These are phyloP conservation scores for Horisme vitalbata DNA, from an alignment of 2,888 invertebrate species.

Conservation along the genomic window DNA sequence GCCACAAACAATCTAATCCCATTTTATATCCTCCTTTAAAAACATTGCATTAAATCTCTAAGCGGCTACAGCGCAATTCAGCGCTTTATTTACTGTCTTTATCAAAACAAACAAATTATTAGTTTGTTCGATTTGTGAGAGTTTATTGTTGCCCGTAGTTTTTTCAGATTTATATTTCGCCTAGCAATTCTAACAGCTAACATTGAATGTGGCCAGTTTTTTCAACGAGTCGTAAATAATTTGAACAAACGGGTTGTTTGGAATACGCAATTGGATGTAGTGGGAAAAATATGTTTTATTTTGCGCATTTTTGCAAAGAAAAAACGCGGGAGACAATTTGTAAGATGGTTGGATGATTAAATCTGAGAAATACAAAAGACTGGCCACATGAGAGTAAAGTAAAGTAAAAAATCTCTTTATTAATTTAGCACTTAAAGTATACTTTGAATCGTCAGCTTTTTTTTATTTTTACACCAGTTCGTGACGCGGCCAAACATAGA, in stretches of 20 bases:
- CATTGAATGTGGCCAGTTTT: neutral
- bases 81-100: constrained; percentile 47
- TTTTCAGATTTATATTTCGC: constrained; percentile 46
- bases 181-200: constrained; percentile 25
- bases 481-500: too few relatives aligned
- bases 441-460: too few relatives aligned
- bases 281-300: too few relatives aligned
- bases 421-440: too few relatives aligned
- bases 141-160: constrained; percentile 29
- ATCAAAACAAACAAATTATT: constrained; percentile 56
- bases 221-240: constrained; percentile 1
- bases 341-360: too few relatives aligned
- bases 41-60: constrained; percentile 18
- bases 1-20: too few relatives aligned
- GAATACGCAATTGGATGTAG: neutral
- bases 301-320: too few relatives aligned
- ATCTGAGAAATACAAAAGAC: too few relatives aligned
- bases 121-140: constrained; percentile 53
- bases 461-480: too few relatives aligned
- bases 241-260: neutral
- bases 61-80: constrained; percentile 24
- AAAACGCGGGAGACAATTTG: too few relatives aligned
- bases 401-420: too few relatives aligned
- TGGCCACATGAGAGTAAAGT: too few relatives aligned
- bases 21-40: neutral